Base-by-base conservation (phyloP, 2,797 vertebrate genomes). In the Argentina silus region DNA sequence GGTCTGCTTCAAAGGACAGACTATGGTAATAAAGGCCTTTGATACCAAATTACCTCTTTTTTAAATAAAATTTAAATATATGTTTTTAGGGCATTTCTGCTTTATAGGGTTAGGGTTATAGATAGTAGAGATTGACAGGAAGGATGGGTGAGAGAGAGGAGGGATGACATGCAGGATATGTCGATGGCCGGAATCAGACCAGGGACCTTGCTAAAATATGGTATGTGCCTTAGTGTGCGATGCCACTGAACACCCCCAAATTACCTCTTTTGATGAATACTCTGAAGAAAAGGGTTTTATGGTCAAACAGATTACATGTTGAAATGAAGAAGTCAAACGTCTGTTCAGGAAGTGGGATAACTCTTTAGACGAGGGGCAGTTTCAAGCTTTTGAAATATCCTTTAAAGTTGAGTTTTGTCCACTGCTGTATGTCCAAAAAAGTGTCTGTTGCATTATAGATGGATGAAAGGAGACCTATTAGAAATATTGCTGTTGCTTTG, bases 371-470 rank as follows among this genome's bases (percentile, higher is more conserved):
- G 6, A 4, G 44, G 78, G 21, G 67, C 69, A 79, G 73, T 76
- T 82, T 80, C 78, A 81, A 73, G 77, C 77, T 70, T 73, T 83
- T 73, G 53, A 17, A 82, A 79, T 84, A 81, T 74, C 82, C 83
- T 82, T 68, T 77, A 78, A 68, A 19, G 69, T 67, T 69, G 21
- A n/a, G 27, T 36, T 36, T 3, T 70, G 81, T 81, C 81, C 86
- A 83, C 85, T 78, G 72, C 71, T 72, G 83, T 72, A 15, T 15
- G 12, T 12, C n/a, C 3, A 1, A 55, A 55, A 55, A 15, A 14
- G 14, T 55, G 21, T 73, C 74, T 60, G 79, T 86, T 83, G 76
- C 79, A 73, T 81, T 78, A 75, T 69, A 57, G 12, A 2, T 70
- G 67, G 61, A 50, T 63, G 48, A 73, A 55, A 57, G 70, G 71